Evolutionary conservation across 2,113 vertebrate genomes (phyloP).

Genomic region (Seriola dumerili): DNA sequence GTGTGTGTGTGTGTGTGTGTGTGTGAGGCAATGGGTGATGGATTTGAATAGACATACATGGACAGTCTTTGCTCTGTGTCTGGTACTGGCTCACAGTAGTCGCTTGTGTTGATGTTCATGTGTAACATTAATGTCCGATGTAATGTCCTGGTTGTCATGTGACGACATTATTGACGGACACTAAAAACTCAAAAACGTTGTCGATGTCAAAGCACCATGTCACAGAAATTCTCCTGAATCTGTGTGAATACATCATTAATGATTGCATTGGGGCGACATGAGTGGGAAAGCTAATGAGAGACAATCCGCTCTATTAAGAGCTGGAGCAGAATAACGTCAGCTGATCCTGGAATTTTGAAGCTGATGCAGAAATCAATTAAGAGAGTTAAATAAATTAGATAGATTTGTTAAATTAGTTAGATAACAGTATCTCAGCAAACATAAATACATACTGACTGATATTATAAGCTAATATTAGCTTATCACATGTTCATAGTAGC

Average conservation of each 20-base stretch:
- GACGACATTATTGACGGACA: not conserved
- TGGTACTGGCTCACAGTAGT: not conserved
- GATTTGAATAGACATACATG: not conserved
- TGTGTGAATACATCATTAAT: not conserved
- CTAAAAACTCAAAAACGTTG: not conserved
- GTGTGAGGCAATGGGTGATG: conserved; percentile 15
- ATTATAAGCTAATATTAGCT: not conserved
- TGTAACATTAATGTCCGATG: not conserved
- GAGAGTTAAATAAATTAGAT: not conserved
- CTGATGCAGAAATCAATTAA: not conserved
- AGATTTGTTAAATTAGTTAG: not conserved
- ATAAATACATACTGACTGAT: not conserved
- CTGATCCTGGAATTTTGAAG: not conserved
- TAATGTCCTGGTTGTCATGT: not conserved
- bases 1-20: not conserved
- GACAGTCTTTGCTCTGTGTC: not conserved
- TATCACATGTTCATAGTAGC: not conserved
- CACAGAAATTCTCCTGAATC: not conserved
- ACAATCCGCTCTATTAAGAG: not conserved
- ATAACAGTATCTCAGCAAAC: not conserved
- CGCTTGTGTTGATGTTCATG: not conserved
- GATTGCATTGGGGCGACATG: not conserved
- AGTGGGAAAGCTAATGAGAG: not conserved
- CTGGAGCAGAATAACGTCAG: not conserved
- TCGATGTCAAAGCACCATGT: not conserved